phyloP scores from a whole-genome alignment of 1,140 invertebrate genomes.

The Carposina sasakii region DNA sequence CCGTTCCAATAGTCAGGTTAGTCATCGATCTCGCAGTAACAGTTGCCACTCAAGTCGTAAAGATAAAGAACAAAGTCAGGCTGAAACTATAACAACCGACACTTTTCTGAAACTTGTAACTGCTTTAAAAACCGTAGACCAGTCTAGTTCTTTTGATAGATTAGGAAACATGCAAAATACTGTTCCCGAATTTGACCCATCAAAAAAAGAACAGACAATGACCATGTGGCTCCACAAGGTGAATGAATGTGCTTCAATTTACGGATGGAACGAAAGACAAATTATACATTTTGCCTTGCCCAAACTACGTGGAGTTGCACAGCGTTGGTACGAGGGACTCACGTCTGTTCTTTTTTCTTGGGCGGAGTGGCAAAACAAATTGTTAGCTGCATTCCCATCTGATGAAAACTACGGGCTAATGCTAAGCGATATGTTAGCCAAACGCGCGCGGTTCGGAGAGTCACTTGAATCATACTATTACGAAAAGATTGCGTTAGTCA shows the following conservation, averaged over 20 bases:
- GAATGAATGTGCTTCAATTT: neutral
- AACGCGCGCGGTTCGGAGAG: neutral
- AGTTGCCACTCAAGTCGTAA: too few species aligned
- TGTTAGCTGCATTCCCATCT: neutral
- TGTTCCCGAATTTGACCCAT: neutral
- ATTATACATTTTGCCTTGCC: neutral
- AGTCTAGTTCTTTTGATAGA: neutral
- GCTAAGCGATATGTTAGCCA: neutral
- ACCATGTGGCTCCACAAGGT: neutral
- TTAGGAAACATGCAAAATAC: conserved; percentile 1
- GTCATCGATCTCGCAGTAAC: too few species aligned
- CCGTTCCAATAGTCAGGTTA: too few species aligned
- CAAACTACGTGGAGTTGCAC: neutral
- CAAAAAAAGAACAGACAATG: neutral
- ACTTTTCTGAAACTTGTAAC: neutral
- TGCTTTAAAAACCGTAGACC: neutral
- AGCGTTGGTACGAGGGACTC: conserved; percentile 1
- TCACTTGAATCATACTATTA: conserved; percentile 3
- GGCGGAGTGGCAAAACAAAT: neutral
- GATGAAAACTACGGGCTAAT: conserved; percentile 1
- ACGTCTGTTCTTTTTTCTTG: neutral
- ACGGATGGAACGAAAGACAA: neutral
- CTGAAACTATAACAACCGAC: too few species aligned
- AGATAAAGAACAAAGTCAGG: too few species aligned
- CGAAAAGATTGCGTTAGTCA: conserved; percentile 3